These are phyloP conservation scores for Pissodes strobi DNA, from an alignment of 1,140 invertebrate species.

Conservation along the genomic window DNA sequence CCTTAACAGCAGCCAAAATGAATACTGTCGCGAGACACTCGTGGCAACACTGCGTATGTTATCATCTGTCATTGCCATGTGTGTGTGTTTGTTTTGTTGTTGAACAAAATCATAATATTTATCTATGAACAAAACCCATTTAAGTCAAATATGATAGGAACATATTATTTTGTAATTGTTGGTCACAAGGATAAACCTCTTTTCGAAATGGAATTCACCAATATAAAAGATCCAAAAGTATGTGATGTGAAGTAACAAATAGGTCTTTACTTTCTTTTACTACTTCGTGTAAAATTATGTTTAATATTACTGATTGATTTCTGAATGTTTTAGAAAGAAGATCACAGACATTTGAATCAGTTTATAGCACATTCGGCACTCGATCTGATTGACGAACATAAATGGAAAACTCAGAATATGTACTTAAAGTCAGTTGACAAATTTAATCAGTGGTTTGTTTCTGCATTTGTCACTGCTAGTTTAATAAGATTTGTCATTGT, in stretches of 20 bases:
- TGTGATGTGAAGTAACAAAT: no score
- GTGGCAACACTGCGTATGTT: no score
- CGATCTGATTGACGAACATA: conserved; percentile 96
- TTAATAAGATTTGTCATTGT: conserved; percentile 85
- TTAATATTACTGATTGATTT: no score
- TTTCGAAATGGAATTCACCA: conserved; percentile 96
- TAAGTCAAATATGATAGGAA: no score
- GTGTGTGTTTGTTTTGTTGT: no score
- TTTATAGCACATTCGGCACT: conserved; percentile 98
- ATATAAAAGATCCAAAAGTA: conserved; percentile 88
- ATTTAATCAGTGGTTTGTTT: conserved; percentile 99
- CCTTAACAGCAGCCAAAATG: no score
- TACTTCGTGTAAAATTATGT: background rate
- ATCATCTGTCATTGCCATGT: no score
- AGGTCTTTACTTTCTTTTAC: background rate
- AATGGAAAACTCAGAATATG: conserved; percentile 95
- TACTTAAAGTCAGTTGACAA: conserved; percentile 98
- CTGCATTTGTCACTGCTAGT: conserved; percentile 97
- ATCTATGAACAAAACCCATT: no score
- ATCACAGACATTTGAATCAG: conserved; percentile 95
- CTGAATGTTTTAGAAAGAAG: conserved; percentile 92
- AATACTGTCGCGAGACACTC: no score
- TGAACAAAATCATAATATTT: no score
- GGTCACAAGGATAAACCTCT: conserved; percentile 97
- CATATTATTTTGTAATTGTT: conserved; percentile 99